A percentile compares a stretch with the other conserved stretches of the same genome.
phyloP scores from a whole-genome alignment of 1,140 invertebrate genomes.

The Mycetomoellerius zeteki region DNA sequence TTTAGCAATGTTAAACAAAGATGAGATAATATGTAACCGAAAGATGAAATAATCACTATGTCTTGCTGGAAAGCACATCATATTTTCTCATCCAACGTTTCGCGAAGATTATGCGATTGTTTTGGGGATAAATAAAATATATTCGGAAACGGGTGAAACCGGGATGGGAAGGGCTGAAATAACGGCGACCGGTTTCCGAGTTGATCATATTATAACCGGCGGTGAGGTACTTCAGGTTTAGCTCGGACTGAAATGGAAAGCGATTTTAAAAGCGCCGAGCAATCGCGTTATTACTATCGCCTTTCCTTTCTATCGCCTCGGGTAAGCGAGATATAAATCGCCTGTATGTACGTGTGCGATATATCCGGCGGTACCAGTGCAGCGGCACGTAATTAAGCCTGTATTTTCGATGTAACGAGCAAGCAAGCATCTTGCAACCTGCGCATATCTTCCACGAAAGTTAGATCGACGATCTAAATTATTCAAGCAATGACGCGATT shows the following conservation, averaged over 20 bases:
- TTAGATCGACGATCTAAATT: conserved; percentile 34
- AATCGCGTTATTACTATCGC: conserved; percentile 67
- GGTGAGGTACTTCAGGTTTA: neutral
- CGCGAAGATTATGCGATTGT: conserved; percentile 2
- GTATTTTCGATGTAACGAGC: conserved; percentile 48
- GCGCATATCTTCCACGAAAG: conserved; percentile 36
- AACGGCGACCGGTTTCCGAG: conserved; percentile 42
- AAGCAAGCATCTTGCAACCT: neutral
- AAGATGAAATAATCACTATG: no score
- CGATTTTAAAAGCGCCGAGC: conserved; percentile 62
- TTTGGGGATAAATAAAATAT: neutral
- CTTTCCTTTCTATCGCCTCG: conserved; percentile 65
- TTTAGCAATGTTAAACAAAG: no score
- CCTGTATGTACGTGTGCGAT: conserved; percentile 38
- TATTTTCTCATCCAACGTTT: neutral
- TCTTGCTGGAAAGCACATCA: no score
- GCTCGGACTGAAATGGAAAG: conserved; percentile 63
- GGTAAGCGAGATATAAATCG: conserved; percentile 58
- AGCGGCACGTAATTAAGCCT: conserved; percentile 33
- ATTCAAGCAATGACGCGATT: conserved; percentile 2
- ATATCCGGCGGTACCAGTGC: neutral
- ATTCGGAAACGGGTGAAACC: conserved; percentile 11
- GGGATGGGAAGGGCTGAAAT: conserved; percentile 36
- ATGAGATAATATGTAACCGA: no score
- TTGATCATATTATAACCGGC: neutral